These are phyloP conservation scores for Synchiropus splendidus DNA, from an alignment of 2,113 vertebrate species.

Conservation along the genomic window DNA sequence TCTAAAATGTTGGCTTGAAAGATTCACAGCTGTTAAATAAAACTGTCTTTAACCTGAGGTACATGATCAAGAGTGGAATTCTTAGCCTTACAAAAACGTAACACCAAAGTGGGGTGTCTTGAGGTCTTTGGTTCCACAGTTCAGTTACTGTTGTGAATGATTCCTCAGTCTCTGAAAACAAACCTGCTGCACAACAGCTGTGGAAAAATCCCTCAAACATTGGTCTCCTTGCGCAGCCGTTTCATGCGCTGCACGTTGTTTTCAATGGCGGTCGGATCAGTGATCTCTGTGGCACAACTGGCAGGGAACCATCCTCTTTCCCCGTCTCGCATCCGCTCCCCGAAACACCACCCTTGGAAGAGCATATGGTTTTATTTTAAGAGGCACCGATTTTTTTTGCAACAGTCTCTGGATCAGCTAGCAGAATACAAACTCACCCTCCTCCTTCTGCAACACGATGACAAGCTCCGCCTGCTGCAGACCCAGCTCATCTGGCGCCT, in stretches of 20 bases:
- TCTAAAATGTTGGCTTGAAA: too few relatives aligned
- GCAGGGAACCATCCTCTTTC: slow-evolving; percentile 87
- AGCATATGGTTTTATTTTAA: not conserved
- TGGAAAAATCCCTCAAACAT: slow-evolving; percentile 61
- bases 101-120: too few relatives aligned
- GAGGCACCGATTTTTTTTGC: not conserved
- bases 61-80: too few relatives aligned
- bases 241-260: slow-evolving; percentile 83
- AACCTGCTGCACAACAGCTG: too few relatives aligned
- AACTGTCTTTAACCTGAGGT: too few relatives aligned
- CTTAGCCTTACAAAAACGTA: too few relatives aligned
- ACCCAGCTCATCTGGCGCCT: slow-evolving; percentile 77
- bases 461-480: slow-evolving; percentile 84
- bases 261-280: slow-evolving; percentile 69
- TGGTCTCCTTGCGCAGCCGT: slow-evolving; percentile 81
- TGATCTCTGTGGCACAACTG: slow-evolving; percentile 75
- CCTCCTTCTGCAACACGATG: slow-evolving; percentile 72
- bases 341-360: slow-evolving; percentile 68
- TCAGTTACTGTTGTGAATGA: too few relatives aligned
- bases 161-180: too few relatives aligned
- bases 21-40: too few relatives aligned
- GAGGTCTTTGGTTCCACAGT: too few relatives aligned
- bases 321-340: slow-evolving; percentile 81
- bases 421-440: slow-evolving; percentile 62
- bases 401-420: too few relatives aligned